phyloP scores from a whole-genome alignment of 1,140 invertebrate species.

The Drosophila tsacasi region DNA sequence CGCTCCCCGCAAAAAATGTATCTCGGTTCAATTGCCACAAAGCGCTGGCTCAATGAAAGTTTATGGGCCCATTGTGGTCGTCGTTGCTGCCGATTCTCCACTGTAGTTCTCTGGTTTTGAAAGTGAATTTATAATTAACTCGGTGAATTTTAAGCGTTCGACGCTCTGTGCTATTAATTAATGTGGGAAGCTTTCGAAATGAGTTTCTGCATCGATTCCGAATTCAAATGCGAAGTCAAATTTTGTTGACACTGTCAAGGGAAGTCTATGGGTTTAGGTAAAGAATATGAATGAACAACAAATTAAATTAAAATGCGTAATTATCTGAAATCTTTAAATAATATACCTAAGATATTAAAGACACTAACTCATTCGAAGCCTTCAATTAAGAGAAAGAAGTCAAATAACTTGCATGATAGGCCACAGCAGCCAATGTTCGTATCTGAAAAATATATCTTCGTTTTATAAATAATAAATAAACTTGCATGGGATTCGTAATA shows the following conservation, averaged over 20 bases:
- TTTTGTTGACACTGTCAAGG: slow-evolving; percentile 17
- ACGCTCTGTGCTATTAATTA: slow-evolving; percentile 67
- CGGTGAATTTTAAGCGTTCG: slow-evolving; percentile 46
- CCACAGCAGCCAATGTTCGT: too few species aligned
- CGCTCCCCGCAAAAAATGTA: slow-evolving; percentile 3
- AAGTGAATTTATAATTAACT: slow-evolving; percentile 80
- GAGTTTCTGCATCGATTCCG: slow-evolving; percentile 8
- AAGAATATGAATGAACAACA: background rate
- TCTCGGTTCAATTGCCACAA: slow-evolving; percentile 61
- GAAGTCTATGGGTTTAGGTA: background rate
- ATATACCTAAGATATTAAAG: background rate
- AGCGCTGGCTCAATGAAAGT: slow-evolving; percentile 70
- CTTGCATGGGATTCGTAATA: too few species aligned
- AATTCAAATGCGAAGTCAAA: slow-evolving; percentile 9
- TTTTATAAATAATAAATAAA: too few species aligned
- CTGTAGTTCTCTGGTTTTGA: slow-evolving; percentile 47
- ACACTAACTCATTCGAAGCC: background rate
- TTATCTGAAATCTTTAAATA: background rate
- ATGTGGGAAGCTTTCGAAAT: slow-evolving; percentile 64
- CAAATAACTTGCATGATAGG: background rate
- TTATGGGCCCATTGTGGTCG: slow-evolving; percentile 52
- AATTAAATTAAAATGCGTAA: background rate
- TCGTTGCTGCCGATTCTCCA: slow-evolving; percentile 14
- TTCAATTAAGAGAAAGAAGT: background rate
- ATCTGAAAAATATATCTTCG: too few species aligned